Conservation (phyloP, 2,888 invertebrate species). For the Boloria euphrosyne region DNA sequence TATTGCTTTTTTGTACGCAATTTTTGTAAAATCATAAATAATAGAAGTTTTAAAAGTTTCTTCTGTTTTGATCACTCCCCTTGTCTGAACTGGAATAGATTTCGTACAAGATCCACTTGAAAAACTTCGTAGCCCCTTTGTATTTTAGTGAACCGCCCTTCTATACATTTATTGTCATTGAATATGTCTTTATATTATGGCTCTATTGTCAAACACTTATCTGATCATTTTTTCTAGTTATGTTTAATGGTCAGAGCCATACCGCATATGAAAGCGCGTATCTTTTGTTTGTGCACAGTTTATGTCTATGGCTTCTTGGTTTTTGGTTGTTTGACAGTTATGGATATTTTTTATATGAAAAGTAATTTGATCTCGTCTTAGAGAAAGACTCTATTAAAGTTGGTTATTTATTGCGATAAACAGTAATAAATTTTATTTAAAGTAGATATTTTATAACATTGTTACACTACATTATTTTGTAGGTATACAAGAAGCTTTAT, state of each 20-base stretch:
- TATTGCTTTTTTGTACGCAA: conserved; percentile 19
- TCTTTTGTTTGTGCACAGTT: conserved; percentile 33
- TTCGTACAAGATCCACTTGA: conserved; percentile 58
- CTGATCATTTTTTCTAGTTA: conserved; percentile 72
- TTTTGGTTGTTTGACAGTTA: conserved; percentile 37
- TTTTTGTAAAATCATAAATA: conserved; percentile 42
- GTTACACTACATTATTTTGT: too few species aligned
- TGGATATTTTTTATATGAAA: conserved; percentile 31
- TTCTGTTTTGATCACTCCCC: conserved; percentile 78
- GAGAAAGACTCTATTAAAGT: conserved; percentile 18
- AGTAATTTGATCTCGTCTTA: conserved; percentile 26
- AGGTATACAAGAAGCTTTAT: too few species aligned
- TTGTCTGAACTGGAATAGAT: conserved; percentile 64
- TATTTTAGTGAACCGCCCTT: conserved; percentile 74
- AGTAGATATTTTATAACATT: neutral
- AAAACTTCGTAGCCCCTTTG: conserved; percentile 66
- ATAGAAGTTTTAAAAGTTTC: conserved; percentile 41
- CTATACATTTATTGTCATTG: conserved; percentile 76
- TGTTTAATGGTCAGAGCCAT: conserved; percentile 60
- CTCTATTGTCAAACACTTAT: conserved; percentile 76
- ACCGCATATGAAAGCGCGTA: conserved; percentile 42
- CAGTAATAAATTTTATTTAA: conserved; percentile 14
- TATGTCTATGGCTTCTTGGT: conserved; percentile 35
- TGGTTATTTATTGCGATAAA: conserved; percentile 17
- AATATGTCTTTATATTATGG: conserved; percentile 79